Percentiles rank a stretch among this genome's conserved stretches.
Evolutionary conservation across 2,888 invertebrate species (phyloP).

Genomic region (Zeuzera pyrina): DNA sequence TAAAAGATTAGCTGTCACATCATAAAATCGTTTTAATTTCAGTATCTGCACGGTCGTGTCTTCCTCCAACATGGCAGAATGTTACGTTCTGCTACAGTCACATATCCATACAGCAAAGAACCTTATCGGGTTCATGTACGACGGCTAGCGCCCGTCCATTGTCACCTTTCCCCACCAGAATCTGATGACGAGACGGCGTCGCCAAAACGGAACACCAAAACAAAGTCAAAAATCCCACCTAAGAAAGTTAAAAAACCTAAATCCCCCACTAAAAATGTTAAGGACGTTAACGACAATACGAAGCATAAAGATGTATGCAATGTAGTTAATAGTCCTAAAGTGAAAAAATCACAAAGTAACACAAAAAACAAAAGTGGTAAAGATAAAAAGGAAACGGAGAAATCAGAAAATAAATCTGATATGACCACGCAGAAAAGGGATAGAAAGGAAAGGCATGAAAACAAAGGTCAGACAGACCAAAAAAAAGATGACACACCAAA

Average conservation of each 20-base stretch:
- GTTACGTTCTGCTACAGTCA: constrained; percentile 77
- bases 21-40: constrained; percentile 41
- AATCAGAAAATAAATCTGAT: background rate
- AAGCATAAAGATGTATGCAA: constrained; percentile 45
- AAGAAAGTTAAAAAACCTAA: constrained; percentile 49
- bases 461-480: background rate
- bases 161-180: constrained; percentile 39
- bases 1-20: no score
- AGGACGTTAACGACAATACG: constrained; percentile 58
- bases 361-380: constrained; percentile 29
- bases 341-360: constrained; percentile 17
- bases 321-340: constrained; percentile 37
- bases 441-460: background rate
- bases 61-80: constrained; percentile 81
- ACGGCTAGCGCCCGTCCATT: constrained; percentile 44
- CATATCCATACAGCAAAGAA: constrained; percentile 58
- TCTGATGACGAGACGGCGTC: constrained; percentile 50
- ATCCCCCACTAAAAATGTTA: constrained; percentile 52
- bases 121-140: constrained; percentile 55
- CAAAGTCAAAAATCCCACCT: constrained; percentile 37
- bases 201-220: constrained; percentile 36
- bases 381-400: constrained; percentile 18
- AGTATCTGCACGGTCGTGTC: constrained; percentile 85
- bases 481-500: constrained; percentile 15
- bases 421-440: background rate